phyloP scores from a whole-genome alignment of 2,797 vertebrate genomes.

The Dicrostonyx torquatus region DNA sequence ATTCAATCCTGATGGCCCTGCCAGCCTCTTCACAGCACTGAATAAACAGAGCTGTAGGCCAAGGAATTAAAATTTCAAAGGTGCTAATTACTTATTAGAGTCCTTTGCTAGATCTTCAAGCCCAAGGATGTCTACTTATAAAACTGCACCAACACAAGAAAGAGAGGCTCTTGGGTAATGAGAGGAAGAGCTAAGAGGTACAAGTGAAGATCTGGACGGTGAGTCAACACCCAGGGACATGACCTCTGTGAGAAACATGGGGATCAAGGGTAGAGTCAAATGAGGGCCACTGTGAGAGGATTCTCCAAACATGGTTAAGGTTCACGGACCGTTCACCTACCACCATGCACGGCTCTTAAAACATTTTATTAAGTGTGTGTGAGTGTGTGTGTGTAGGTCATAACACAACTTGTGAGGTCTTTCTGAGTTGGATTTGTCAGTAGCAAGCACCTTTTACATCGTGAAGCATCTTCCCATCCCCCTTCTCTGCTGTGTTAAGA shows the following conservation, averaged over 20 bases:
- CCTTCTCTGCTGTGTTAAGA: not conserved
- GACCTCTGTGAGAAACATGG: not conserved
- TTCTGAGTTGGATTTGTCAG: not conserved
- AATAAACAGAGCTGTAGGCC: not conserved
- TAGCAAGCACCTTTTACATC: not conserved
- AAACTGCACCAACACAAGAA: not conserved
- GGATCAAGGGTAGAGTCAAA: not conserved
- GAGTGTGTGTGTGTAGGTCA: not conserved
- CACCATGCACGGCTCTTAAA: not conserved
- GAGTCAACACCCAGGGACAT: not conserved
- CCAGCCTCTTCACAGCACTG: not conserved
- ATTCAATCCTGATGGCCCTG: not conserved
- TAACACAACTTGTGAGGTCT: not conserved
- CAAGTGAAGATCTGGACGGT: not conserved
- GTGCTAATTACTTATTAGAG: slow-evolving; percentile 29
- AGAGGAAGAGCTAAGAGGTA: slow-evolving; percentile 49
- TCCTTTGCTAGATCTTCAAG: slow-evolving; percentile 39
- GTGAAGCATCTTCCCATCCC: not conserved
- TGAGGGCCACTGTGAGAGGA: not conserved
- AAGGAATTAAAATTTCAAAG: slow-evolving; percentile 1
- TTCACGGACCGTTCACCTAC: not conserved
- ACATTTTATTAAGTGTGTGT: not conserved
- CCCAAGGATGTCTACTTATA: slow-evolving; percentile 11
- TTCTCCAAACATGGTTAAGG: not conserved
- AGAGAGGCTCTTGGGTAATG: not conserved